phyloP scores from a whole-genome alignment of 2,113 vertebrate species.

The Protomyctophum bolini region DNA sequence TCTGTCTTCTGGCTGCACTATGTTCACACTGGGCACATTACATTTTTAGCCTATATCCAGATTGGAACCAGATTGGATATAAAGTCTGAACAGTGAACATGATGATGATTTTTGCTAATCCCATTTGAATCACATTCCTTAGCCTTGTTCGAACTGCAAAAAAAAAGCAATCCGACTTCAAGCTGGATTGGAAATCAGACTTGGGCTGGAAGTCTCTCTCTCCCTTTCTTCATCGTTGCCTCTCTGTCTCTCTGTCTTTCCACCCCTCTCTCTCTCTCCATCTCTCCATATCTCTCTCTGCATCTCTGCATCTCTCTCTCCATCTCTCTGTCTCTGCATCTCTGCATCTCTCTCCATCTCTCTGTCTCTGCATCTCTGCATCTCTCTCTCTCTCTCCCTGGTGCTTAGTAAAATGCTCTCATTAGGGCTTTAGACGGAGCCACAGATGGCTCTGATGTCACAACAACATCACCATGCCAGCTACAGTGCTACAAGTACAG shows the following conservation, averaged over 20 bases:
- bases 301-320: background rate
- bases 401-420: conserved; percentile 63
- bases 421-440: conserved; percentile 56
- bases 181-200: no score
- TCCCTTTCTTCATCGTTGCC: background rate
- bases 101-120: no score
- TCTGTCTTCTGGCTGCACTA: no score
- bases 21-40: no score
- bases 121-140: no score
- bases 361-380: conserved; percentile 12
- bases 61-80: no score
- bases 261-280: no score
- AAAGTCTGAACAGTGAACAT: no score
- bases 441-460: conserved; percentile 66
- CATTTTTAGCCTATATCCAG: no score
- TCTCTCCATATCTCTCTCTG: background rate
- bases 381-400: conserved; percentile 29
- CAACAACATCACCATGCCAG: conserved; percentile 49
- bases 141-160: no score
- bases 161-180: no score
- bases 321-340: background rate
- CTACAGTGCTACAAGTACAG: conserved; percentile 51
- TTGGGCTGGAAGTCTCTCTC: background rate
- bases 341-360: conserved; percentile 8
- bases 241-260: no score